Conservation (phyloP, 2,113 vertebrate genomes). For the Thalassoma bifasciatum region DNA sequence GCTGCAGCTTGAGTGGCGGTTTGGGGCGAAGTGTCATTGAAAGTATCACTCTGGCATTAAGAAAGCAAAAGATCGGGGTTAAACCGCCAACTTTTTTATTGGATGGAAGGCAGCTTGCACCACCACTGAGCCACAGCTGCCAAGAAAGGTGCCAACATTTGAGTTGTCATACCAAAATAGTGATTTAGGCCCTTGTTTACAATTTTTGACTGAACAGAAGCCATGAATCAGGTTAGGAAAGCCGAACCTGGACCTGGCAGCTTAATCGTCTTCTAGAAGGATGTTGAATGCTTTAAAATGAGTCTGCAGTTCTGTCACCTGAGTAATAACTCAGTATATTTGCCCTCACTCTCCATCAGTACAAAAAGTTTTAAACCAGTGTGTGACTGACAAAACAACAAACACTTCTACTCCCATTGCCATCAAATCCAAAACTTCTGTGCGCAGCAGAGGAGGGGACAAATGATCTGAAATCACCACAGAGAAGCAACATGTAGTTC, state of each 20-base stretch:
- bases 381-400: not conserved
- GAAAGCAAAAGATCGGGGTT: not conserved
- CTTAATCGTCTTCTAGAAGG: too few species aligned
- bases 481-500: conserved; percentile 15
- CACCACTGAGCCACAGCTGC: not conserved
- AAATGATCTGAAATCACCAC: conserved; percentile 24
- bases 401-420: not conserved
- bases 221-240: too few species aligned
- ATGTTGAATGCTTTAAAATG: too few species aligned
- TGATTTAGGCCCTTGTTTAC: not conserved
- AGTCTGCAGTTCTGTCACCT: too few species aligned
- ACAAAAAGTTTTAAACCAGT: not conserved
- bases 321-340: too few species aligned
- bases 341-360: not conserved
- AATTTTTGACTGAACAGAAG: not conserved
- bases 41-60: not conserved
- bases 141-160: not conserved
- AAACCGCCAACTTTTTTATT: not conserved
- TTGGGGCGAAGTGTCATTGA: not conserved
- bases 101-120: too few species aligned
- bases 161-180: not conserved
- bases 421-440: not conserved
- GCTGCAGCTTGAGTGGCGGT: not conserved
- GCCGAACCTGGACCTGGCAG: too few species aligned
- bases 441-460: not conserved